phyloP scores from a whole-genome alignment of 2,888 invertebrate genomes.

The Rotaria sp. region DNA sequence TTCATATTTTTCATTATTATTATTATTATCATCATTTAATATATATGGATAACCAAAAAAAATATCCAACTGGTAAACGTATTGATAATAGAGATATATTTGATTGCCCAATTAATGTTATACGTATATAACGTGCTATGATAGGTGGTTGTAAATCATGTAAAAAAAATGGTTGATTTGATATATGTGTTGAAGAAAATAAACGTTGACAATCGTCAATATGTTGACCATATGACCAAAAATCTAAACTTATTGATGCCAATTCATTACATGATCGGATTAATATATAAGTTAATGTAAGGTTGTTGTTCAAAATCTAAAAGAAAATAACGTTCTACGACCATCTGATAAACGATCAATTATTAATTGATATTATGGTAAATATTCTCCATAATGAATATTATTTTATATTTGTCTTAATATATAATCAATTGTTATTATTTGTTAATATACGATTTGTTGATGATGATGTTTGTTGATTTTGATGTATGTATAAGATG shows the following conservation, averaged over 20 bases:
- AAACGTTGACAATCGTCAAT: constrained; percentile 74
- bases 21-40: constrained; percentile 57
- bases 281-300: constrained; percentile 73
- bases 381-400: not conserved
- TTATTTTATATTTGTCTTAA: not conserved
- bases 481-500: not conserved
- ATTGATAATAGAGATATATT: constrained; percentile 33
- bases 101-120: constrained; percentile 51
- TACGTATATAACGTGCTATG: constrained; percentile 79
- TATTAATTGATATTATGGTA: constrained; percentile 20
- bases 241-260: constrained; percentile 77
- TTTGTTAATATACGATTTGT: not conserved
- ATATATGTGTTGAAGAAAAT: constrained; percentile 77
- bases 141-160: constrained; percentile 83
- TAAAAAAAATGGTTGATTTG: constrained; percentile 73
- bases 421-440: not conserved
- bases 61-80: constrained; percentile 36
- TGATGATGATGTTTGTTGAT: not conserved
- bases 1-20: not conserved
- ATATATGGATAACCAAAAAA: constrained; percentile 39
- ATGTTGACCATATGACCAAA: constrained; percentile 80
- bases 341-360: constrained; percentile 52
- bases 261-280: constrained; percentile 57
- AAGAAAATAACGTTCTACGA: constrained; percentile 79
- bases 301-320: constrained; percentile 61